Evolutionary conservation across 2,888 invertebrate genomes (phyloP).

Genomic region (Eristalis tenax): DNA sequence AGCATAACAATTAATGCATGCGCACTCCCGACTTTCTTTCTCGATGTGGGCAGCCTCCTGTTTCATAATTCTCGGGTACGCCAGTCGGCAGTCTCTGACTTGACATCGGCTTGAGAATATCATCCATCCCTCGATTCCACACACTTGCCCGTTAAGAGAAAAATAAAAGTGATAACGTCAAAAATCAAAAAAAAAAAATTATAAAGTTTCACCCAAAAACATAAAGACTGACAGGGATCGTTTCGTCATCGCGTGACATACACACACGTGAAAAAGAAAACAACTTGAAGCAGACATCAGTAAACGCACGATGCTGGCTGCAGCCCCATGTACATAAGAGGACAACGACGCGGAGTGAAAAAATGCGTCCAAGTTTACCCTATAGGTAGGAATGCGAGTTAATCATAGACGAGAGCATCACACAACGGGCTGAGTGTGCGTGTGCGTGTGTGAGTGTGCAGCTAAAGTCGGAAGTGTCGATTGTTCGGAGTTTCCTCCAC

Average conservation of each 20-base stretch:
- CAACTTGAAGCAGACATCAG: constrained; percentile 9
- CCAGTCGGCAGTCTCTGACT: constrained; percentile 59
- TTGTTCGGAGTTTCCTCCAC: constrained; percentile 57
- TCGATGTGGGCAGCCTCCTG: constrained; percentile 64
- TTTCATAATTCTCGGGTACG: constrained; percentile 49
- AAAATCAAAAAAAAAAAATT: background rate
- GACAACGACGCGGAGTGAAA: constrained; percentile 13
- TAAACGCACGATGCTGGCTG: constrained; percentile 11
- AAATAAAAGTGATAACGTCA: constrained; percentile 3
- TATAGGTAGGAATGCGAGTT: constrained; percentile 54
- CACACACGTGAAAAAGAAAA: background rate
- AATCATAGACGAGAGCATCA: constrained; percentile 37
- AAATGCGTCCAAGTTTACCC: constrained; percentile 48
- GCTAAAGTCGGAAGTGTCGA: constrained; percentile 57
- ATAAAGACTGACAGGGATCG: constrained; percentile 43
- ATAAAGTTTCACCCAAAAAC: background rate
- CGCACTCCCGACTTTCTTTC: constrained; percentile 63
- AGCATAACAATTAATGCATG: constrained; percentile 70
- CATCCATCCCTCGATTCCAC: constrained; percentile 38
- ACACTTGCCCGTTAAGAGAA: constrained; percentile 13
- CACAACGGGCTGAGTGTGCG: background rate
- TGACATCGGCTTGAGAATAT: constrained; percentile 60
- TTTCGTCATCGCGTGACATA: constrained; percentile 19
- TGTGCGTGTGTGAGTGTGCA: constrained; percentile 34
- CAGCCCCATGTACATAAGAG: constrained; percentile 4